Conservation (phyloP, 2,797 vertebrate species). For the Perodicticus potto region DNA sequence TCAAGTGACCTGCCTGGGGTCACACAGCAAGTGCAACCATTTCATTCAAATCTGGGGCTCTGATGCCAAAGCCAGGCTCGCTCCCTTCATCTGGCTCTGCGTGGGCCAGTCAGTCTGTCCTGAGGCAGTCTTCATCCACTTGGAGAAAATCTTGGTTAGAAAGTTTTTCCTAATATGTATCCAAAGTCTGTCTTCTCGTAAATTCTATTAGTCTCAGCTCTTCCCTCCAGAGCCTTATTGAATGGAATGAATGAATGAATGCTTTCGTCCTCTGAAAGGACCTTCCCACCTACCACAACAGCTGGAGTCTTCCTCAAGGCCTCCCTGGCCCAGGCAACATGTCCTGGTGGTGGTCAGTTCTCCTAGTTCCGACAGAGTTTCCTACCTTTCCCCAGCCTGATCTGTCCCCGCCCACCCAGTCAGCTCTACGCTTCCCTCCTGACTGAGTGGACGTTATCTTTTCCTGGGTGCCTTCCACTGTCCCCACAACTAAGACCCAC, state of each 20-base stretch:
- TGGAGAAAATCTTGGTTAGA: neutral
- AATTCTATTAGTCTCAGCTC: neutral
- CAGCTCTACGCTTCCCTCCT: neutral
- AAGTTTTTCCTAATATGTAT: neutral
- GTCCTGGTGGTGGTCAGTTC: neutral
- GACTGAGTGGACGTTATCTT: neutral
- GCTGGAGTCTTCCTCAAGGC: neutral
- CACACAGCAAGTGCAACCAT: neutral
- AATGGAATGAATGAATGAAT: neutral
- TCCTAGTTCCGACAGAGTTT: neutral
- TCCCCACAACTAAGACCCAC: neutral
- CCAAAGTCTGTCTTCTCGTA: neutral
- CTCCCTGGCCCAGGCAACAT: neutral
- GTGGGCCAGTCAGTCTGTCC: neutral
- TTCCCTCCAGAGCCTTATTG: neutral
- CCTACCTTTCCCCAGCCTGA: rapidly evolving
- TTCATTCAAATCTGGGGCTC: neutral
- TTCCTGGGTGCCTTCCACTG: neutral
- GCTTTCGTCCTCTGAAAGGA: neutral
- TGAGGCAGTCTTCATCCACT: neutral
- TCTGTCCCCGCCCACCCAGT: neutral
- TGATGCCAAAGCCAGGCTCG: neutral
- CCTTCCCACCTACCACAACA: neutral
- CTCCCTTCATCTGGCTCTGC: neutral
- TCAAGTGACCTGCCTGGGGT: neutral